phyloP scores from a whole-genome alignment of 1,140 invertebrate genomes.

The Cherax destructor region DNA sequence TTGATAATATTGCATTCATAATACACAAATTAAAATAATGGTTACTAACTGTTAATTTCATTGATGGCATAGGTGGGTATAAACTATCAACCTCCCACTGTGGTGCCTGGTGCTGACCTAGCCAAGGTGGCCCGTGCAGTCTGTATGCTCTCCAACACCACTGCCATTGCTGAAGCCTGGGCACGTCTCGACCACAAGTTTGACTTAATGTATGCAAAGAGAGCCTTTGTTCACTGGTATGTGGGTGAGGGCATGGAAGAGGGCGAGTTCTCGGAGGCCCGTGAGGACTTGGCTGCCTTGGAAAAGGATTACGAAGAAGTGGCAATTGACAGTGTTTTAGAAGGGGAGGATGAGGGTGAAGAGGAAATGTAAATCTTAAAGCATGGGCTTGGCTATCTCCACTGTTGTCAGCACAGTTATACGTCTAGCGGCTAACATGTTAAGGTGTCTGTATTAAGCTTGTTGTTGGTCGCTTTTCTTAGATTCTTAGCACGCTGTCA shows the following conservation, averaged over 20 bases:
- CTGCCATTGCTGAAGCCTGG: conserved; percentile 37
- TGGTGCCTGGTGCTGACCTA: conserved; percentile 23
- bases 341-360: conserved; percentile 9
- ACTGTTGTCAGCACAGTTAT: not conserved
- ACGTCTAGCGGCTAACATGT: not conserved
- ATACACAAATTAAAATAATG: no score
- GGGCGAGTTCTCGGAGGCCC: conserved; percentile 33
- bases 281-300: conserved; percentile 29
- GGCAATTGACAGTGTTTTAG: conserved; percentile 8
- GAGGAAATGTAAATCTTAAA: conserved; percentile 21
- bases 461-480: conserved; percentile 4
- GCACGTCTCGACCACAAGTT: conserved; percentile 34
- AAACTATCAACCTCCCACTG: conserved; percentile 37
- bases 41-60: not conserved
- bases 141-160: conserved; percentile 40
- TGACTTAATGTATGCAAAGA: conserved; percentile 32
- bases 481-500: not conserved
- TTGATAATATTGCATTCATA: no score
- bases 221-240: conserved; percentile 35
- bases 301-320: conserved; percentile 37
- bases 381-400: not conserved
- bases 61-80: conserved; percentile 10
- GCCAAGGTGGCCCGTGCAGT: conserved; percentile 36
- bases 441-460: not conserved
- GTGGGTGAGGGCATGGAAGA: conserved; percentile 39